phyloP scores from a whole-genome alignment of 2,797 vertebrate genomes.

The Poeciliopsis presidionis region DNA sequence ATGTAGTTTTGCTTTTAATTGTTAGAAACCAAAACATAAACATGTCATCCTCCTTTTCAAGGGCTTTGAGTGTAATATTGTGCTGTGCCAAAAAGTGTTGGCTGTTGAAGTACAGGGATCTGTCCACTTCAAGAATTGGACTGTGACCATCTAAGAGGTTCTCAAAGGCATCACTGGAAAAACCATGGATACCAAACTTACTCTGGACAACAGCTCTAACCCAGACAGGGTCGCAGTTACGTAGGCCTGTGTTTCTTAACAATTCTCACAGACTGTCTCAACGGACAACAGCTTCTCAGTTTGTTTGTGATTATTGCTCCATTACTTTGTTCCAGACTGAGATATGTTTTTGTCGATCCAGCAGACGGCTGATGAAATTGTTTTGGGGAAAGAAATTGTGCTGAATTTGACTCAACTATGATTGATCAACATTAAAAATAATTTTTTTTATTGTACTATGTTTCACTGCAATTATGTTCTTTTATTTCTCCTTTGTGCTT shows the following conservation, averaged over 20 bases:
- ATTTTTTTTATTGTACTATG: not conserved
- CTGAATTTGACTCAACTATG: not conserved
- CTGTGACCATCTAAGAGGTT: slow-evolving; percentile 21
- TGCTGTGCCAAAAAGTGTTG: slow-evolving; percentile 7
- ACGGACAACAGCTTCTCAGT: not conserved
- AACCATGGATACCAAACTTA: slow-evolving; percentile 54
- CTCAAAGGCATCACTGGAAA: slow-evolving; percentile 15
- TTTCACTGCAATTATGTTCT: not conserved
- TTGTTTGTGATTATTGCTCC: not conserved
- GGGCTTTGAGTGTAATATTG: slow-evolving; percentile 32
- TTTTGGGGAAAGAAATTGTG: not conserved
- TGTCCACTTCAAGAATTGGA: slow-evolving; percentile 33
- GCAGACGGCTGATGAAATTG: slow-evolving; percentile 4
- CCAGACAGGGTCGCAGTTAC: slow-evolving; percentile 19
- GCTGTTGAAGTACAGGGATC: slow-evolving; percentile 35
- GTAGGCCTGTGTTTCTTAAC: slow-evolving; percentile 8
- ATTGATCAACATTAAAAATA: slow-evolving; percentile 2
- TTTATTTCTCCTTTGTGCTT: not conserved
- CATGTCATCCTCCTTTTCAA: slow-evolving; percentile 45
- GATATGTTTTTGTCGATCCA: not conserved
- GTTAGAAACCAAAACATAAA: slow-evolving; percentile 24
- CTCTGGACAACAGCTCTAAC: slow-evolving; percentile 13
- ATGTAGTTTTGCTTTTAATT: slow-evolving; percentile 30
- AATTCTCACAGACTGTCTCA: not conserved
- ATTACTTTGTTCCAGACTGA: slow-evolving; percentile 21